A percentile compares a stretch with the other conserved stretches of the same genome.
Conservation (phyloP, 2,113 vertebrate species). For the Strix uralensis region DNA sequence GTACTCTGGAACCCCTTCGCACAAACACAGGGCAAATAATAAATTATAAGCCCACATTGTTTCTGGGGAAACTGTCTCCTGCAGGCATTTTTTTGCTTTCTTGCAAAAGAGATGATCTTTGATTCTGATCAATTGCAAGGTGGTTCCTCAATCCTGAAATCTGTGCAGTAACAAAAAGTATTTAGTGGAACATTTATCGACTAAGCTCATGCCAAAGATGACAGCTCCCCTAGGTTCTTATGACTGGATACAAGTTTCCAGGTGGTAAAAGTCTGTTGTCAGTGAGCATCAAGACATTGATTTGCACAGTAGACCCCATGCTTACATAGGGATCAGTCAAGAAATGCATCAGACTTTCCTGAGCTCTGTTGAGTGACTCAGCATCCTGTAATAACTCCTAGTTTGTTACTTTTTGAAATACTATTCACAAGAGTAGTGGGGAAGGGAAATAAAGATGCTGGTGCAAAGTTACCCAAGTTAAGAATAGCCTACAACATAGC, state of each 20-base stretch:
- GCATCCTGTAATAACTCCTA: not conserved
- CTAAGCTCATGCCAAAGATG: not conserved
- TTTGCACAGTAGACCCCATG: not conserved
- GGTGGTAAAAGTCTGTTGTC: not conserved
- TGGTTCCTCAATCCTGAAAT: not conserved
- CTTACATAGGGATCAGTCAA: not conserved
- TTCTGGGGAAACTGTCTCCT: not conserved
- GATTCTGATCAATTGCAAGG: not conserved
- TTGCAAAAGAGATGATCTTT: not conserved
- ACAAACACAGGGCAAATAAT: not conserved
- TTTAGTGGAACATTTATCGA: not conserved
- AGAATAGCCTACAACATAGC: not conserved
- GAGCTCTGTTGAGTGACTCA: not conserved
- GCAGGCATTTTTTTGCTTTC: not conserved
- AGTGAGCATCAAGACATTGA: not conserved
- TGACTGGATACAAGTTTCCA: not conserved
- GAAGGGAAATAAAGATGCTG: not conserved
- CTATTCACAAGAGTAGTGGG: not conserved
- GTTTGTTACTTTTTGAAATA: not conserved
- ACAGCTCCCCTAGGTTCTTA: not conserved
- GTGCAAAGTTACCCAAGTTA: not conserved
- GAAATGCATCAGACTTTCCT: not conserved
- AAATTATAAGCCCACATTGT: accelerated
- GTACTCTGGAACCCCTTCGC: not conserved
- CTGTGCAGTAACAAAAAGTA: not conserved